Percentiles rank a stretch among this genome's conserved stretches.
phyloP scores from a whole-genome alignment of 2,888 invertebrate species.

The Xiphydria camelus region DNA sequence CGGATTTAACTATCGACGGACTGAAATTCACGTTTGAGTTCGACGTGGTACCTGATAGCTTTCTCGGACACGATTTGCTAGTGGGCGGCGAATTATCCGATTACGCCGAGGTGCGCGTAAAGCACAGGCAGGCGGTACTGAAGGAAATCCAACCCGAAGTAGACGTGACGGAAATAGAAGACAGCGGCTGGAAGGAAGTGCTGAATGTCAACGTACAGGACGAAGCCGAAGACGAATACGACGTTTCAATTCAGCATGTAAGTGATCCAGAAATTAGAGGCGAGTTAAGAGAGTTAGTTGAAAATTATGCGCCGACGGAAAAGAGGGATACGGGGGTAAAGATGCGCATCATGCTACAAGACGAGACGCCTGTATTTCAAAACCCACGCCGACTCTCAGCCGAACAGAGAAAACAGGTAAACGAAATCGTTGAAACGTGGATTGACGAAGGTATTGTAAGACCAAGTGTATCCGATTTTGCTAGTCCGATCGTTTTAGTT shows the following conservation, averaged over 20 bases:
- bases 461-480: conserved; percentile 30
- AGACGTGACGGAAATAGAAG: no score
- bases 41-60: conserved; percentile 15
- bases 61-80: conserved; percentile 7
- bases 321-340: conserved; percentile 4
- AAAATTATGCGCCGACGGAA: not conserved
- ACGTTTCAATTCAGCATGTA: conserved; percentile 1
- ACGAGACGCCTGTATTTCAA: conserved; percentile 22
- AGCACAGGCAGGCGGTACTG: not conserved
- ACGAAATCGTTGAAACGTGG: conserved; percentile 21
- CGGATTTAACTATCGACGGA: conserved; percentile 7
- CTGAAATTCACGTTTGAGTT: conserved; percentile 7
- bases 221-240: not conserved
- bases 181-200: not conserved
- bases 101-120: conserved; percentile 2
- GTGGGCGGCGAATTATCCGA: conserved; percentile 15
- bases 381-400: conserved; percentile 17
- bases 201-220: not conserved
- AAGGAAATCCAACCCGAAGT: no score
- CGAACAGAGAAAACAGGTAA: conserved; percentile 18
- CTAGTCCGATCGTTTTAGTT: conserved; percentile 29
- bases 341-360: conserved; percentile 12
- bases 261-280: not conserved
- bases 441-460: conserved; percentile 22
- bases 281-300: conserved; percentile 1